Percentiles rank a stretch among this genome's conserved stretches.
Evolutionary conservation across 2,797 vertebrate species (phyloP).

Genomic region (Poecilia velifera): DNA sequence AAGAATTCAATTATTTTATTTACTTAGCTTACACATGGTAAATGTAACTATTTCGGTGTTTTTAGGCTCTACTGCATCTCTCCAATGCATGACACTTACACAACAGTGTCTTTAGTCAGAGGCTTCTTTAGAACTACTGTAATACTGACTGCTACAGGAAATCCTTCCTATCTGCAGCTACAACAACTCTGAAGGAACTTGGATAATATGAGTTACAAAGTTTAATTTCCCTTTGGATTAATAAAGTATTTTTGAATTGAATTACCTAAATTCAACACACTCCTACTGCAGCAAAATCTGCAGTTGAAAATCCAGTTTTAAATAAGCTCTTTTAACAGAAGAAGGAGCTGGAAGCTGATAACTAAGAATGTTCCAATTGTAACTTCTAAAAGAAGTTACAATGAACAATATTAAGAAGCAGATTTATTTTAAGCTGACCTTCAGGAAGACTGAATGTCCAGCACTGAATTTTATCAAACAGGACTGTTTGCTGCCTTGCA

Average conservation of each 20-base stretch:
- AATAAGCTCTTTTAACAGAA: neutral
- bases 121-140: neutral
- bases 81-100: too few species aligned
- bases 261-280: neutral
- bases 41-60: neutral
- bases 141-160: neutral
- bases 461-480: neutral
- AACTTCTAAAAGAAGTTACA: neutral
- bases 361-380: neutral
- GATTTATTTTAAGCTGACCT: conserved; percentile 2
- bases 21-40: neutral
- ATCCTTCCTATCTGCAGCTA: neutral
- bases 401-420: neutral
- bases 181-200: neutral
- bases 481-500: neutral
- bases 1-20: neutral
- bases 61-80: neutral
- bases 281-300: neutral
- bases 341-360: neutral
- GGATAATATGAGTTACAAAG: neutral
- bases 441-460: neutral
- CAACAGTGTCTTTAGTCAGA: neutral
- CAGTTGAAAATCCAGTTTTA: neutral
- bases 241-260: neutral
- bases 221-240: neutral